A percentile compares a stretch with the other conserved stretches of the same genome.
Evolutionary conservation across 2,113 vertebrate species (phyloP).

Genomic region (Caloenas nicobarica): DNA sequence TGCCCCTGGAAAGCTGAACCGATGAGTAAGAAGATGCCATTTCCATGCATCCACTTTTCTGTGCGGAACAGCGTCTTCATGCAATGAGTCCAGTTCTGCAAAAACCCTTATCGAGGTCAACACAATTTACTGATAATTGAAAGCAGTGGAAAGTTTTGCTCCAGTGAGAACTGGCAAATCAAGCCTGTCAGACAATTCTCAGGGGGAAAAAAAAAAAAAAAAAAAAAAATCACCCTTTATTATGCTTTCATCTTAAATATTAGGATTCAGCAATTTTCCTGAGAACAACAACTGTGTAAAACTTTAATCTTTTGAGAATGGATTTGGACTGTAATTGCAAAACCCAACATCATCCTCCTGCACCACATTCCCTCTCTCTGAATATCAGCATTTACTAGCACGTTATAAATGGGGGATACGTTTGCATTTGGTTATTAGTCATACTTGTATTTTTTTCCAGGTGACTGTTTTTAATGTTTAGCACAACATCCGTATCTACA

Average conservation of each 20-base stretch:
- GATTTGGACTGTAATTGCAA: conserved; percentile 42
- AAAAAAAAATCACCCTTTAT: not conserved
- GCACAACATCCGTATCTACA: not conserved
- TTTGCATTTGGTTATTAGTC: not conserved
- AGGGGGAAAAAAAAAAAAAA: not conserved
- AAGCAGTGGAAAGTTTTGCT: conserved; percentile 48
- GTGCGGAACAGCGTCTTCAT: not conserved
- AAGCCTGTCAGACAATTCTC: conserved; percentile 39
- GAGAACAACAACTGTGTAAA: conserved; percentile 54
- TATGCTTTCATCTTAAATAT: conserved; percentile 56
- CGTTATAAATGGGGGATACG: not conserved
- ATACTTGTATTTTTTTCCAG: not conserved
- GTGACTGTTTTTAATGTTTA: not conserved
- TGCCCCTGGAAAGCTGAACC: conserved; percentile 36
- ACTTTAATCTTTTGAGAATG: conserved; percentile 55
- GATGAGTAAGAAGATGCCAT: conserved; percentile 48
- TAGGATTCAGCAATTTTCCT: conserved; percentile 49
- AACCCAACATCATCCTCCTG: not conserved
- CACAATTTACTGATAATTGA: conserved; percentile 55
- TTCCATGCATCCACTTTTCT: conserved; percentile 20
- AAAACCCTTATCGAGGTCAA: conserved; percentile 53
- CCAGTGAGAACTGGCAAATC: conserved; percentile 31
- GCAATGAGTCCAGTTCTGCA: not conserved
- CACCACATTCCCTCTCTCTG: not conserved
- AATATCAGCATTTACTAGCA: not conserved